Conservation (phyloP, 1,140 invertebrate genomes). For the Lepidurus arcticus region DNA sequence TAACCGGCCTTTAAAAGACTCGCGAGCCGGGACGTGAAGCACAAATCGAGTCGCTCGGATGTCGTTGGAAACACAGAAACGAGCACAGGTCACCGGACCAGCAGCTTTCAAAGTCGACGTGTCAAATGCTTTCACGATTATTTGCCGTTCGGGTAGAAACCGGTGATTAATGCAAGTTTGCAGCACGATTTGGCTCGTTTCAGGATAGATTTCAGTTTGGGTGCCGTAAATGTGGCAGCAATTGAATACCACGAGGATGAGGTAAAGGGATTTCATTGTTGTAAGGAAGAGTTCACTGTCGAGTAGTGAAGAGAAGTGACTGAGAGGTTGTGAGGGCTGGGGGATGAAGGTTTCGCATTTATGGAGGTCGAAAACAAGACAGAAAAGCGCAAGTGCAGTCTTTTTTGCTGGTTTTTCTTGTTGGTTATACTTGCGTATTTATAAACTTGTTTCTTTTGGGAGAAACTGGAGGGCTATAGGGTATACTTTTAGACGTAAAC, state of each 20-base stretch:
- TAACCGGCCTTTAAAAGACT: constrained; percentile 8
- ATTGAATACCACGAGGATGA: not conserved
- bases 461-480: too few species aligned
- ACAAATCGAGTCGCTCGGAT: not conserved
- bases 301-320: not conserved
- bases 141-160: not conserved
- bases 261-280: not conserved
- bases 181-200: not conserved
- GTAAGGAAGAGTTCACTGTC: not conserved
- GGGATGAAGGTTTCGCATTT: not conserved
- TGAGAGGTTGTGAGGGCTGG: not conserved
- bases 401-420: not conserved
- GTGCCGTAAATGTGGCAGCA: not conserved
- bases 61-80: constrained; percentile 23
- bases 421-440: not conserved
- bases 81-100: constrained; percentile 23
- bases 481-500: too few species aligned
- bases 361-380: not conserved
- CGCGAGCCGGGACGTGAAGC: constrained; percentile 28
- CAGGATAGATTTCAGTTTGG: not conserved
- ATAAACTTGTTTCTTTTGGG: not conserved
- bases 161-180: constrained; percentile 13
- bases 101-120: not conserved
- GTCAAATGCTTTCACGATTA: constrained; percentile 10
- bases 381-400: not conserved